Base-by-base conservation (phyloP, 2,113 vertebrate species). In the Climacteris rufus region DNA sequence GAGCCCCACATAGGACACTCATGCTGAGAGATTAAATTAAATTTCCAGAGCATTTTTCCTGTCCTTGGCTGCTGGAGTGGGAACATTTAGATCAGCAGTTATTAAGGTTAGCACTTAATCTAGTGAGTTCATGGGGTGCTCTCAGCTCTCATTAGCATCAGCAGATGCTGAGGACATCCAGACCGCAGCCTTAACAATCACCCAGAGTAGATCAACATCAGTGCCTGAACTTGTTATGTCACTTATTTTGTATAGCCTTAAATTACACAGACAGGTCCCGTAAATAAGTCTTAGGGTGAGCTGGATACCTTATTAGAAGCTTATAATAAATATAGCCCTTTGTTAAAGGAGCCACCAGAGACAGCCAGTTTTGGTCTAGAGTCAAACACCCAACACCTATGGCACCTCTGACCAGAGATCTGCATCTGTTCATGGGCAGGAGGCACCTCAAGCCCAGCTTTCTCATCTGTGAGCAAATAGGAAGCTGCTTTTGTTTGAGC, bases 41-140 rank as follows among this genome's bases (percentile, higher is more conserved):
- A 69, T 87, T 93, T 93, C 44, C 84, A 76, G 65, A 84, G 70
- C 45, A 50, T 59, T 93, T 92, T 84, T 61, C 52, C 65, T 71
- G 39, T 84, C 57, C 69, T 90, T 90, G 70, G 31, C 74, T 89
- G 61, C 37, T 54, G 37, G 23, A 85, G 40, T 63, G 54, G 23
- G 70, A 90, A 61, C 2, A 2, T 18, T 84, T 75, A 88, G 53
- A 87, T 76, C 81, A 88, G 63, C 78, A 87, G 21, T 71, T 91
- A 79, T 72, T 89, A 66, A 87, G 50, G 45, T 70, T 94, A 80
- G 59, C 2, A 3, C 39, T 87, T 83, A 63, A 70, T 63, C 71
- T 76, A 33, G 13, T 57, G 63, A 88, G 52, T 59, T 69, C 75
- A 23, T 24, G 28, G 78, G 40, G 35, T 60, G 45, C 57, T 78